These are phyloP conservation scores for Galeruca laticollis DNA, from an alignment of 2,888 invertebrate species.

Conservation along the genomic window DNA sequence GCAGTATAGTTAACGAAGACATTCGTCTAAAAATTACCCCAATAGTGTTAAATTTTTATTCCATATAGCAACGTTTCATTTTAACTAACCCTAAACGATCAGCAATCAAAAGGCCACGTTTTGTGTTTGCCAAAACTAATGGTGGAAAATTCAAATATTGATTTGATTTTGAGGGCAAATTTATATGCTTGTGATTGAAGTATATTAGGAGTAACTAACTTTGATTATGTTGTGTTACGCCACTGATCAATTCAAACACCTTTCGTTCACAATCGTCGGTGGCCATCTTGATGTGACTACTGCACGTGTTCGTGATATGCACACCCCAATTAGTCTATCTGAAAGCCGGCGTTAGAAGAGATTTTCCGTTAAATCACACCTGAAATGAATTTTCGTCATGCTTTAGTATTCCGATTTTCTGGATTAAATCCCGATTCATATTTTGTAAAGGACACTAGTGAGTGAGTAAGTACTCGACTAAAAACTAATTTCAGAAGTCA, in stretches of 20 bases:
- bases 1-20: too few relatives aligned
- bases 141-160: too few relatives aligned
- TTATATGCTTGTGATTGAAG: too few relatives aligned
- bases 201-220: too few relatives aligned
- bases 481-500: conserved; percentile 32
- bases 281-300: conserved; percentile 51
- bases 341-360: conserved; percentile 58
- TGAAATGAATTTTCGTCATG: conserved; percentile 54
- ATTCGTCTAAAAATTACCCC: too few relatives aligned
- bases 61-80: too few relatives aligned
- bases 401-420: conserved; percentile 37
- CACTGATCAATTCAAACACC: conserved; percentile 18
- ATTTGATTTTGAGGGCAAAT: too few relatives aligned
- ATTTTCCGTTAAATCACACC: conserved; percentile 60
- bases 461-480: conserved; percentile 19
- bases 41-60: too few relatives aligned
- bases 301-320: conserved; percentile 57
- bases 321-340: conserved; percentile 59
- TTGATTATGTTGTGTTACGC: not conserved
- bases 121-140: too few relatives aligned
- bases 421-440: conserved; percentile 42
- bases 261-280: conserved; percentile 39
- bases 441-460: conserved; percentile 19
- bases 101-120: too few relatives aligned
- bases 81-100: too few relatives aligned